Evolutionary conservation across 2,888 invertebrate genomes (phyloP).

Genomic region (Anagyrus pseudococci): DNA sequence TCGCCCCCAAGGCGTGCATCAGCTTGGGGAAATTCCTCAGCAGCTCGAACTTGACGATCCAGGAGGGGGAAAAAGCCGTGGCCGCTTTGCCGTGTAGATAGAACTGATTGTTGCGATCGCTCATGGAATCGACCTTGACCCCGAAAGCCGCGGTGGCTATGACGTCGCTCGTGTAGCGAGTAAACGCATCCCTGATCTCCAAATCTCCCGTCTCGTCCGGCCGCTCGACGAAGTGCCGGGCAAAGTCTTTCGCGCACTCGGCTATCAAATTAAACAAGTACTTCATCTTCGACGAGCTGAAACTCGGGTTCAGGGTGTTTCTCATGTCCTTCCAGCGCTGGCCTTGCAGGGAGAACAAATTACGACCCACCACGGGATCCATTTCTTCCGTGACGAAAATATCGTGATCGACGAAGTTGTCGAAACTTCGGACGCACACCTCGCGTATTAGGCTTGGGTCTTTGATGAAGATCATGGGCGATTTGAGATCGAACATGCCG

Average conservation of each 20-base stretch:
- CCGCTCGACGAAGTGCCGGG: constrained; percentile 44
- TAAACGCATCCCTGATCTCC: constrained; percentile 63
- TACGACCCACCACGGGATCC: constrained; percentile 52
- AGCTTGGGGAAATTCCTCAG: constrained; percentile 34
- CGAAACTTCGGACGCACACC: constrained; percentile 49
- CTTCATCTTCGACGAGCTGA: constrained; percentile 54
- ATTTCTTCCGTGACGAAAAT: constrained; percentile 47
- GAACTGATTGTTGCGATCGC: constrained; percentile 66
- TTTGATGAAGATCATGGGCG: constrained; percentile 47
- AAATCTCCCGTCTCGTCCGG: constrained; percentile 44
- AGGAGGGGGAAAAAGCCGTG: constrained; percentile 36
- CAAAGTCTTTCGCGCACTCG: constrained; percentile 47
- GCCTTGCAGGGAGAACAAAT: constrained; percentile 51
- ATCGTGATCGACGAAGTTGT: constrained; percentile 51
- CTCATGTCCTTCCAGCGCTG: constrained; percentile 52
- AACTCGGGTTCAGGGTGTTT: constrained; percentile 50
- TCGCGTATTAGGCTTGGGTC: constrained; percentile 56
- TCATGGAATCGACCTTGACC: constrained; percentile 65
- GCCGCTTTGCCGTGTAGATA: constrained; percentile 58
- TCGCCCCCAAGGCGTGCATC: constrained; percentile 31
- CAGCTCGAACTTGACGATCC: constrained; percentile 31
- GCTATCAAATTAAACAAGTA: constrained; percentile 49
- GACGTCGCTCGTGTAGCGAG: constrained; percentile 68
- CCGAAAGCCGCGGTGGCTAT: constrained; percentile 69
- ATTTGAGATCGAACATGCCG: constrained; percentile 48